Evolutionary conservation across 1,140 invertebrate species (phyloP).

Genomic region (Leptinotarsa defecta): DNA sequence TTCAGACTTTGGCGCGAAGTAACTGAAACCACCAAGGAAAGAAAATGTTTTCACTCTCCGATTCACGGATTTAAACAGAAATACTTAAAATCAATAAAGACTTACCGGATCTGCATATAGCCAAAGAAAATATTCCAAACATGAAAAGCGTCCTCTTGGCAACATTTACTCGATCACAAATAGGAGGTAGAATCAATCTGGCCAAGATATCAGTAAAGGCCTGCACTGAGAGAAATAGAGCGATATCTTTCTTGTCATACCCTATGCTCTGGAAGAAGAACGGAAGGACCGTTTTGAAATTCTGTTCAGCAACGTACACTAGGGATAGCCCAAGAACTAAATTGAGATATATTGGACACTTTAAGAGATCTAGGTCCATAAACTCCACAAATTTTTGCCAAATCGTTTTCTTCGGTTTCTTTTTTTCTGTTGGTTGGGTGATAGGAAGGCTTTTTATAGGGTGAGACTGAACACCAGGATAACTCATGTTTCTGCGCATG

Average conservation of each 20-base stretch:
- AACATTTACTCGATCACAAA: slow-evolving; percentile 68
- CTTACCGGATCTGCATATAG: slow-evolving; percentile 72
- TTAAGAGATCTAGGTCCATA: slow-evolving; percentile 53
- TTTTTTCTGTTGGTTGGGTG: slow-evolving; percentile 34
- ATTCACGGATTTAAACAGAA: no score
- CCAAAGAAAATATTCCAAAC: slow-evolving; percentile 68
- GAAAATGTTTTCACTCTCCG: no score
- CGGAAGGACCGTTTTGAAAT: slow-evolving; percentile 76
- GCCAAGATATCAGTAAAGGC: slow-evolving; percentile 74
- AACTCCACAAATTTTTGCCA: slow-evolving; percentile 53
- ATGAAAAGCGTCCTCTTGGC: slow-evolving; percentile 73
- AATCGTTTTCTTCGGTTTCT: slow-evolving; percentile 44
- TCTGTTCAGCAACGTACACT: slow-evolving; percentile 74
- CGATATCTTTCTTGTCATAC: slow-evolving; percentile 67
- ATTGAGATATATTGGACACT: slow-evolving; percentile 69
- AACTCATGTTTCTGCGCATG: slow-evolving; percentile 52
- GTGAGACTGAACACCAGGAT: slow-evolving; percentile 51
- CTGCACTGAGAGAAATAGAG: slow-evolving; percentile 72
- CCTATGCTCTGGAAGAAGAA: slow-evolving; percentile 72
- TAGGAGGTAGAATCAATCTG: slow-evolving; percentile 69
- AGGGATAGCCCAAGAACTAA: slow-evolving; percentile 71
- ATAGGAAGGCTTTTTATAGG: slow-evolving; percentile 47
- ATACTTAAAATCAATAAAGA: slow-evolving; percentile 33
- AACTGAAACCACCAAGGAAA: no score
- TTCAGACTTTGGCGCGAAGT: no score